A percentile compares a stretch with the other conserved stretches of the same genome.
Conservation (phyloP, 2,797 vertebrate genomes). For the Chloroceryle amazona region DNA sequence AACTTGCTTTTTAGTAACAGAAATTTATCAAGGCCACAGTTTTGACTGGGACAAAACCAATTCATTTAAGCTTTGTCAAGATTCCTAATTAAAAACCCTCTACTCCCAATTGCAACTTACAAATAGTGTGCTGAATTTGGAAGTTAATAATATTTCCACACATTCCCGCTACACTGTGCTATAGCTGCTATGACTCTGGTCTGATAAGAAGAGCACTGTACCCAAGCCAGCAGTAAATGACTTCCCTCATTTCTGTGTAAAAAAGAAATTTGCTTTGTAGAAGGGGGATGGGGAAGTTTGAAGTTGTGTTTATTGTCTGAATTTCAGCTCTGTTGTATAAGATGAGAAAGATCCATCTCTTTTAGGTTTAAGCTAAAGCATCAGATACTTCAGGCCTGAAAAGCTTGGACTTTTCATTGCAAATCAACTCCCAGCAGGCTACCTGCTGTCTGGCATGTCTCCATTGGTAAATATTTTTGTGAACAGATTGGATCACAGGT, state of each 20-base stretch:
- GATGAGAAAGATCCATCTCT: not conserved
- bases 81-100: constrained; percentile 61
- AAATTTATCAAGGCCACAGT: constrained; percentile 55
- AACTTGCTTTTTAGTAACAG: constrained; percentile 59
- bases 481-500: not conserved
- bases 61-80: constrained; percentile 55
- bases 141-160: constrained; percentile 51
- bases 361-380: not conserved
- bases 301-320: not conserved
- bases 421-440: not conserved
- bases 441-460: not conserved
- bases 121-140: constrained; percentile 51
- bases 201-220: constrained; percentile 25
- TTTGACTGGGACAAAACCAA: constrained; percentile 54
- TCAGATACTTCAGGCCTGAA: not conserved
- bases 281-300: not conserved
- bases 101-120: constrained; percentile 17
- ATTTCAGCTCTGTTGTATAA: not conserved
- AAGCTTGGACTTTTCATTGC: not conserved
- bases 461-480: not conserved
- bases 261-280: not conserved
- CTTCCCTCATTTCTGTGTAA: not conserved
- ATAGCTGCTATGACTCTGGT: not conserved
- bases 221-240: not conserved
- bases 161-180: not conserved